Percentiles rank a stretch among this genome's conserved stretches.
Evolutionary conservation across 2,113 vertebrate species (phyloP).

Genomic region (Piaya cayana): DNA sequence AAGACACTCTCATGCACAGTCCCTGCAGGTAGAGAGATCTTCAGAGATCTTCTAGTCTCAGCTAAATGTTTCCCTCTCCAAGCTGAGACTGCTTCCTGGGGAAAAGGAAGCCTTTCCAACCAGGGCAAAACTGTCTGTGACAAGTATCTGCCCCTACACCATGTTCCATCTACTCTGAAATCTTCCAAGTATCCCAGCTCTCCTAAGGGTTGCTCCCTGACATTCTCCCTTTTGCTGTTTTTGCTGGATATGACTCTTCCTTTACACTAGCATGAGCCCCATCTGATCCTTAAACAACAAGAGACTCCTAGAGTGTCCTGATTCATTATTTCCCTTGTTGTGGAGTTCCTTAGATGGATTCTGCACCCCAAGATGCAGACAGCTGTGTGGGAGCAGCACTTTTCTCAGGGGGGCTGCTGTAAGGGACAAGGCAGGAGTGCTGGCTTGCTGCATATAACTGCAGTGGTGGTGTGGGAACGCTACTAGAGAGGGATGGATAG

Average conservation of each 20-base stretch:
- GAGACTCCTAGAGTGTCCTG: background rate
- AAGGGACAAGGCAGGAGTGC: background rate
- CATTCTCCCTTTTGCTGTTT: background rate
- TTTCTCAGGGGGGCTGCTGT: background rate
- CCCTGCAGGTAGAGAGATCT: background rate
- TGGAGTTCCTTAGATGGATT: background rate
- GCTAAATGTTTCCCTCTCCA: background rate
- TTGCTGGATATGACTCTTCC: background rate
- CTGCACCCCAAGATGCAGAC: background rate
- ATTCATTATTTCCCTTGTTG: background rate
- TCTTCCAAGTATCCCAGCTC: background rate
- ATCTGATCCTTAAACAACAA: background rate
- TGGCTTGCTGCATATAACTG: background rate
- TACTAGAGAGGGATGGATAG: background rate
- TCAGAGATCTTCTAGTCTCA: background rate
- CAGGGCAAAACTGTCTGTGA: background rate
- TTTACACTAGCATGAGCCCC: background rate
- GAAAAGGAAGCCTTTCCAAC: background rate
- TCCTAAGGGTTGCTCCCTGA: background rate
- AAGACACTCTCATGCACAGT: background rate
- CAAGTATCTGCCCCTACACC: background rate
- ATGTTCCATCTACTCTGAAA: background rate
- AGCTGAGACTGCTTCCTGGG: background rate
- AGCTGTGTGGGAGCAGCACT: background rate
- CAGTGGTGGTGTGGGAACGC: background rate